These are phyloP conservation scores for Sinopyrophorus schimmeli DNA, from an alignment of 2,888 invertebrate species.

Conservation along the genomic window DNA sequence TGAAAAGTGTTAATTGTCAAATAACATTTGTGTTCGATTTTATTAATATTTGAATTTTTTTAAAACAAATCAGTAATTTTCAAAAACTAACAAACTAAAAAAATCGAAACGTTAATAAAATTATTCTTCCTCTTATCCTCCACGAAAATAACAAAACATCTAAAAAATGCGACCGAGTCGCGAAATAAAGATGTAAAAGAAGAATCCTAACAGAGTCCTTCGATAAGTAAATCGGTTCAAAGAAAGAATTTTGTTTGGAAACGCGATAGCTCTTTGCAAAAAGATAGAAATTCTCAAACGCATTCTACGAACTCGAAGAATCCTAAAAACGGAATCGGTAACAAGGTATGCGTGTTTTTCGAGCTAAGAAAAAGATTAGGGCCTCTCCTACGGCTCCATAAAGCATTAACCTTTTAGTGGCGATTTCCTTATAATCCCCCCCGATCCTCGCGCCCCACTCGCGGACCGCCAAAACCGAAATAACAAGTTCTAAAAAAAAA, in stretches of 20 bases:
- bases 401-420: constrained; percentile 26
- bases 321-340: constrained; percentile 20
- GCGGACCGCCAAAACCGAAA: no score
- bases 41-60: no score
- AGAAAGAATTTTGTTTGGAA: neutral
- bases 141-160: no score
- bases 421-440: constrained; percentile 23
- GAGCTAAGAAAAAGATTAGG: constrained; percentile 16
- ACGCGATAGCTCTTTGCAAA: constrained; percentile 1
- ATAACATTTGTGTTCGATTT: no score
- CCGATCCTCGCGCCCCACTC: constrained; percentile 12
- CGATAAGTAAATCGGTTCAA: constrained; percentile 1
- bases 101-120: no score
- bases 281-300: constrained; percentile 13
- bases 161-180: neutral
- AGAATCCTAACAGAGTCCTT: no score
- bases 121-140: no score
- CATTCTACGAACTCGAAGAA: constrained; percentile 11
- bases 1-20: no score
- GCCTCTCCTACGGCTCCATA: constrained; percentile 16
- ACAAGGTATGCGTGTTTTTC: constrained; percentile 25
- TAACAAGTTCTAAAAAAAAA: no score
- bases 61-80: no score
- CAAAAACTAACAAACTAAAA: no score
- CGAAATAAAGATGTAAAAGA: no score